Percentiles rank a stretch among this genome's conserved stretches.
phyloP scores from a whole-genome alignment of 2,113 vertebrate species.

The Vanacampus margaritifer region DNA sequence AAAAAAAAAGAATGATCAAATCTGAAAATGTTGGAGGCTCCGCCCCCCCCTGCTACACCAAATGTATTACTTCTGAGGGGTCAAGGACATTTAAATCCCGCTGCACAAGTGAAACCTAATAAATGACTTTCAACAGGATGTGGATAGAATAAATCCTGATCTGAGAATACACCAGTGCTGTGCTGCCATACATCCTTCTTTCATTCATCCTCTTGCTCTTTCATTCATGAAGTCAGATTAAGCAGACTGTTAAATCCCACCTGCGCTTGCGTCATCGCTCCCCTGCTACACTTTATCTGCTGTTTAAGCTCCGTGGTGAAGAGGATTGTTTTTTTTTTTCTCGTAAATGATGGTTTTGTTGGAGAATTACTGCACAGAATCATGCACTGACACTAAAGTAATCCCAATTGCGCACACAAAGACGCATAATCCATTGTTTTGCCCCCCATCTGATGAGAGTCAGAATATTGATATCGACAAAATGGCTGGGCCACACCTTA shows the following conservation, averaged over 20 bases:
- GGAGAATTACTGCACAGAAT: slow-evolving; percentile 34
- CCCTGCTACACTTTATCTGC: not conserved
- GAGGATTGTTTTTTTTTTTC: slow-evolving; percentile 12
- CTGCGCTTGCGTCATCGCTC: slow-evolving; percentile 8
- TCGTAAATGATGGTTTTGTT: slow-evolving; percentile 40
- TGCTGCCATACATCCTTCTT: slow-evolving; percentile 4
- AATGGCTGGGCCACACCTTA: not conserved
- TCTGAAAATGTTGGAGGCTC: too few species aligned
- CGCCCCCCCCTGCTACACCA: not conserved
- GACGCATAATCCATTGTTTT: slow-evolving; percentile 39
- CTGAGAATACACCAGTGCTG: slow-evolving; percentile 3
- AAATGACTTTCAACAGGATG: slow-evolving; percentile 11
- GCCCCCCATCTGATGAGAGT: slow-evolving; percentile 29
- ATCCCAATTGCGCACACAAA: slow-evolving; percentile 42
- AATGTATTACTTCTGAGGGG: not conserved
- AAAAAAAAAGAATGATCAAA: too few species aligned
- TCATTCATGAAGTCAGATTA: slow-evolving; percentile 47
- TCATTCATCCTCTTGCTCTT: slow-evolving; percentile 9
- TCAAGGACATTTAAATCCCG: slow-evolving; percentile 1
- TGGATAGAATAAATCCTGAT: not conserved
- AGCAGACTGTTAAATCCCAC: slow-evolving; percentile 13
- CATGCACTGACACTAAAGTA: slow-evolving; percentile 16
- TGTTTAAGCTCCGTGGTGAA: not conserved
- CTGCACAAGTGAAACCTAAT: slow-evolving; percentile 4
- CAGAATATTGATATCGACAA: not conserved